A percentile compares a stretch with the other conserved stretches of the same genome.
These are phyloP conservation scores for Hirtodrosophila duncani DNA, from an alignment of 2,888 invertebrate genomes.

Conservation along the genomic window DNA sequence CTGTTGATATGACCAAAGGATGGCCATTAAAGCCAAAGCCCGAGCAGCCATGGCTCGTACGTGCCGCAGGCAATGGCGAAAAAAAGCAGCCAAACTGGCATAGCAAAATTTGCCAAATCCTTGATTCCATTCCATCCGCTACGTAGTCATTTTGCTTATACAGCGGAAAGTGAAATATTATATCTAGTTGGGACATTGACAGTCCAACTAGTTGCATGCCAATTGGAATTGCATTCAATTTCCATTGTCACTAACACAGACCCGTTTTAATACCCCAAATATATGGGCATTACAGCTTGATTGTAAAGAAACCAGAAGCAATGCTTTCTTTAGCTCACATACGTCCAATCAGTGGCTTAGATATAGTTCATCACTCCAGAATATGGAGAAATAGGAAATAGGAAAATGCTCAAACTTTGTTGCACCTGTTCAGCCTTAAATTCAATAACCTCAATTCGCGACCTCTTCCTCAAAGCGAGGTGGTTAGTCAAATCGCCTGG, in stretches of 20 bases:
- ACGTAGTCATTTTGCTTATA: conserved; percentile 20
- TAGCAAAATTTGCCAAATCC: conserved; percentile 17
- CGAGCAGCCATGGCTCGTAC: conserved; percentile 41
- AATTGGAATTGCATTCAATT: conserved; percentile 61
- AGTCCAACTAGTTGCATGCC: conserved; percentile 66
- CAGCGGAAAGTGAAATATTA: conserved; percentile 61
- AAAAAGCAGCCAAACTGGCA: conserved; percentile 13
- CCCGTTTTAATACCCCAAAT: not conserved
- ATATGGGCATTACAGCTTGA: too few species aligned
- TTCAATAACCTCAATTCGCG: too few species aligned
- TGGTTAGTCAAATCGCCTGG: too few species aligned
- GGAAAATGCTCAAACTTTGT: too few species aligned
- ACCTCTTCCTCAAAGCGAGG: too few species aligned
- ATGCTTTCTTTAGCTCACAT: too few species aligned
- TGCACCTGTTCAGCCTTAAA: too few species aligned
- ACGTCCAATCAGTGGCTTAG: too few species aligned
- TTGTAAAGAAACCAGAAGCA: too few species aligned
- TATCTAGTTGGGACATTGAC: conserved; percentile 48
- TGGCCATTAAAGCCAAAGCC: conserved; percentile 7
- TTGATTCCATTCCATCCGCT: conserved; percentile 15
- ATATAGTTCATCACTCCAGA: too few species aligned
- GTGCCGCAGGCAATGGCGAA: conserved; percentile 47
- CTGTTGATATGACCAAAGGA: conserved; percentile 26
- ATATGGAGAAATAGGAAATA: too few species aligned
- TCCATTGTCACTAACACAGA: conserved; percentile 45